Conservation (phyloP, 2,113 vertebrate genomes). For the Proteles cristata region DNA sequence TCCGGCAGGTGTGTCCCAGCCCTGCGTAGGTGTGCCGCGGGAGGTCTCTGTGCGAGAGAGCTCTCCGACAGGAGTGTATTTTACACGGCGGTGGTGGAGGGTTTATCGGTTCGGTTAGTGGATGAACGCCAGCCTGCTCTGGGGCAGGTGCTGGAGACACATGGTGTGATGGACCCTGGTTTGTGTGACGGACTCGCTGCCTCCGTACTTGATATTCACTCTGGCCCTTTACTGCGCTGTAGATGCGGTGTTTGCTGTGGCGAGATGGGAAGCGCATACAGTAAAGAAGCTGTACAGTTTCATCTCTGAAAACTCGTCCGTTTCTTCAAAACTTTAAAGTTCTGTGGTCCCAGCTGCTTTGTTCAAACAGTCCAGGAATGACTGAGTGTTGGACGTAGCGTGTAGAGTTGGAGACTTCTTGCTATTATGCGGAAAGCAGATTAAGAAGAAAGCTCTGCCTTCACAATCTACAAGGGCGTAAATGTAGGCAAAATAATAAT, state of each 20-base stretch:
- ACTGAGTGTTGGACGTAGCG: constrained; percentile 35
- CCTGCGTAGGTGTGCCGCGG: neutral
- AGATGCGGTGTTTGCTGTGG: neutral
- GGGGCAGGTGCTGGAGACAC: neutral
- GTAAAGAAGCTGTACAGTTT: neutral
- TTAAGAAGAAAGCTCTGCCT: constrained; percentile 75
- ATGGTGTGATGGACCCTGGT: neutral
- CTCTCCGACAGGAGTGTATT: neutral
- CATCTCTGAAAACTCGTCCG: neutral
- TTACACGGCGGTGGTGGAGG: neutral
- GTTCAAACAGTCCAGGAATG: constrained; percentile 61
- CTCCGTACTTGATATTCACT: neutral
- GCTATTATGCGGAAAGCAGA: constrained; percentile 76
- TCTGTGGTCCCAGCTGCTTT: constrained; percentile 23
- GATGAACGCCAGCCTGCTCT: neutral
- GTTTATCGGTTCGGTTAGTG: neutral
- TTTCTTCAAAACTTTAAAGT: constrained; percentile 69
- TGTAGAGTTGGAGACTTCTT: constrained; percentile 74
- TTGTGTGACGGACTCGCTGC: neutral
- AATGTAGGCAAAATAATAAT: constrained; percentile 87
- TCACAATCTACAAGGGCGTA: constrained; percentile 77
- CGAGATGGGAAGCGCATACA: neutral
- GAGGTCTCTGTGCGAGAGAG: neutral
- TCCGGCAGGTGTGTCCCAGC: neutral
- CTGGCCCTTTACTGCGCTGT: neutral